A percentile compares a stretch with the other conserved stretches of the same genome.
Conservation (phyloP, 2,888 invertebrate species). For the Sphaerophoria rueppellii region DNA sequence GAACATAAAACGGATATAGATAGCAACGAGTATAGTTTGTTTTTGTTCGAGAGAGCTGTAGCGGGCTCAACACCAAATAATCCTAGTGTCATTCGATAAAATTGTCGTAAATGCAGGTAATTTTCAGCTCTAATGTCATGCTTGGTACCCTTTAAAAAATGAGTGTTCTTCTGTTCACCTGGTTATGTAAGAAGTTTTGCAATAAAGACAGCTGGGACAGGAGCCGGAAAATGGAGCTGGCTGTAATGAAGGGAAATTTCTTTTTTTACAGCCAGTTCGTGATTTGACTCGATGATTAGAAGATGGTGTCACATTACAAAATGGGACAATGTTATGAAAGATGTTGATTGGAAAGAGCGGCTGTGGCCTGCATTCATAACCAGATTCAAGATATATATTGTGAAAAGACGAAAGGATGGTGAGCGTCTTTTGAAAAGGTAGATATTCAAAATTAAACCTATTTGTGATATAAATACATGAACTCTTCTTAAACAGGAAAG, state of each 20-base stretch:
- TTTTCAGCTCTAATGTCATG: conserved; percentile 43
- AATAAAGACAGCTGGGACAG: conserved; percentile 9
- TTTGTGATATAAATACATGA: conserved; percentile 18
- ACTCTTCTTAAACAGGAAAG: background rate
- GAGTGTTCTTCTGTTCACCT: conserved; percentile 27
- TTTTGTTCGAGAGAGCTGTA: background rate
- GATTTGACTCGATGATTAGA: conserved; percentile 44
- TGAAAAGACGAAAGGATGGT: background rate
- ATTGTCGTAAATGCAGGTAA: conserved; percentile 68
- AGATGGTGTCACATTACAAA: conserved; percentile 16
- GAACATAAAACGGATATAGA: conserved; percentile 42
- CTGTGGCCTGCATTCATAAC: conserved; percentile 29
- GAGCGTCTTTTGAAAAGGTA: background rate
- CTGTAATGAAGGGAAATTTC: conserved; percentile 38
- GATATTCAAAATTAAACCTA: conserved; percentile 7
- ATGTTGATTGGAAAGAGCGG: conserved; percentile 38
- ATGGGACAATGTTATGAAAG: conserved; percentile 37
- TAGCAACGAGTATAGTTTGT: conserved; percentile 4
- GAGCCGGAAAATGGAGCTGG: background rate
- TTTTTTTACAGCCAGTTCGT: conserved; percentile 58
- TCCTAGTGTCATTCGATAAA: conserved; percentile 67
- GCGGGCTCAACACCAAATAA: conserved; percentile 67
- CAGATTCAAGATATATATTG: background rate
- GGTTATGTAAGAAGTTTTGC: conserved; percentile 47
- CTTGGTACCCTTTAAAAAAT: conserved; percentile 31